Evolutionary conservation across 2,888 invertebrate species (phyloP).

Genomic region (Lordiphosa andalusiaca): DNA sequence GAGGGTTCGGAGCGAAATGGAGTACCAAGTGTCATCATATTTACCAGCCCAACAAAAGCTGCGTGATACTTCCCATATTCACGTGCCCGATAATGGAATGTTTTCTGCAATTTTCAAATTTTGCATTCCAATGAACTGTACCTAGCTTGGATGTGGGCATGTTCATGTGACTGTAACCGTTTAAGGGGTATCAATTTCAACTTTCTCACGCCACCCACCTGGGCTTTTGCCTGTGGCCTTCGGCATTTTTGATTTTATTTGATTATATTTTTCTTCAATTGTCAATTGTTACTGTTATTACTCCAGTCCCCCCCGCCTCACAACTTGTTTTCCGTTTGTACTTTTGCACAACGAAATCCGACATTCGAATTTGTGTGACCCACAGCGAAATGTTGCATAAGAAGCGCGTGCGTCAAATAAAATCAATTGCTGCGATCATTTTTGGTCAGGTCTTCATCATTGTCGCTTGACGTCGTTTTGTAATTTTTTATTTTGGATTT

Average conservation of each 20-base stretch:
- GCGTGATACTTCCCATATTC: too few species aligned
- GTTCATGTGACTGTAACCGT: too few species aligned
- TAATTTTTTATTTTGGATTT: constrained; percentile 1
- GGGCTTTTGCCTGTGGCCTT: constrained; percentile 18
- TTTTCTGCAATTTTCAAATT: too few species aligned
- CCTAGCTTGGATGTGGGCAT: too few species aligned
- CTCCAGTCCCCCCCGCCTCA: background rate
- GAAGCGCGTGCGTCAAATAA: constrained; percentile 56
- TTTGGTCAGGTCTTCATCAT: constrained; percentile 13
- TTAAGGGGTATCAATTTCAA: constrained; percentile 9
- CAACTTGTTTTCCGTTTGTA: constrained; percentile 5
- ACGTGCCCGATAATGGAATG: too few species aligned
- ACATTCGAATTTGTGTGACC: constrained; percentile 20
- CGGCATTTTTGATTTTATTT: constrained; percentile 10
- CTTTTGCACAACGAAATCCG: constrained; percentile 36
- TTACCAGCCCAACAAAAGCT: too few species aligned
- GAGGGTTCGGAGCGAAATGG: too few species aligned
- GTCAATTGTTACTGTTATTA: constrained; percentile 6
- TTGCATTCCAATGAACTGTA: too few species aligned
- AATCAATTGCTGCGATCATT: constrained; percentile 56
- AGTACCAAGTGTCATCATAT: too few species aligned
- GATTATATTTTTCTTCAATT: constrained; percentile 29
- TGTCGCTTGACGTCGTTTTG: constrained; percentile 17
- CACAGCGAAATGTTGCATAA: constrained; percentile 49
- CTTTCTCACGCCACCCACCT: constrained; percentile 65